Percentiles rank a stretch among this genome's conserved stretches.
Evolutionary conservation across 2,888 invertebrate genomes (phyloP).

Genomic region (Lochmaea crataegi): DNA sequence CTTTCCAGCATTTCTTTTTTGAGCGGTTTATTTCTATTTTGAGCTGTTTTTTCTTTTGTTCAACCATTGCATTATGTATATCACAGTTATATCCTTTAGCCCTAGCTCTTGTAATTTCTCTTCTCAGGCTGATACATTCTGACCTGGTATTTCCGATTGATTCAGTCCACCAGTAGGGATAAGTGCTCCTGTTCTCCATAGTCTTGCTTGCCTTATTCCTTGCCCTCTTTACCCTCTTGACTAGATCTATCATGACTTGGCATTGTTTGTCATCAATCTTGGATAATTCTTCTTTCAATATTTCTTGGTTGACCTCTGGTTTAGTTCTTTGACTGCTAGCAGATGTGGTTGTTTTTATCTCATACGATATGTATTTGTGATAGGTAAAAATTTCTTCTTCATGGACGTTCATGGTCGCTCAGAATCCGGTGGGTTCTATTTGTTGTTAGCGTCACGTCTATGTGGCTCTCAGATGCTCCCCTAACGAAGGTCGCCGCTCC

Average conservation of each 20-base stretch:
- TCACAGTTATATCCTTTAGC: not conserved
- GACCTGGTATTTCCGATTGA: conserved; percentile 8
- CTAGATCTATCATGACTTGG: too few relatives aligned
- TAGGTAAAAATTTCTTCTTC: too few relatives aligned
- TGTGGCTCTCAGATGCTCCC: too few relatives aligned
- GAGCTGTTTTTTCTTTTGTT: not conserved
- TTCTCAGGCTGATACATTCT: conserved; percentile 12
- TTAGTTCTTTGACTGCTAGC: too few relatives aligned
- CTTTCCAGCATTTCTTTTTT: conserved; percentile 17
- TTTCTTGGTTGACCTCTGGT: too few relatives aligned
- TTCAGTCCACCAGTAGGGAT: conserved; percentile 30
- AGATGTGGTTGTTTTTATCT: not conserved
- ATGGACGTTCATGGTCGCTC: too few relatives aligned
- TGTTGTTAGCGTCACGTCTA: not conserved
- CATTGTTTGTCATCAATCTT: too few relatives aligned
- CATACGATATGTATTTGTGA: too few relatives aligned
- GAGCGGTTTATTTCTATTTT: not conserved
- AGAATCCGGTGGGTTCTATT: too few relatives aligned
- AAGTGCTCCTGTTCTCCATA: not conserved
- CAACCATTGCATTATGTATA: not conserved
- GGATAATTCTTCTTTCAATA: too few relatives aligned
- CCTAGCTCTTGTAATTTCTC: conserved; percentile 1
- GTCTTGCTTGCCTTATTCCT: not conserved
- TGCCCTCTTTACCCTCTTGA: not conserved
- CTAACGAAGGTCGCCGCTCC: too few relatives aligned